Base-by-base conservation (phyloP, 2,888 invertebrate genomes). In the Salticus scenicus region DNA sequence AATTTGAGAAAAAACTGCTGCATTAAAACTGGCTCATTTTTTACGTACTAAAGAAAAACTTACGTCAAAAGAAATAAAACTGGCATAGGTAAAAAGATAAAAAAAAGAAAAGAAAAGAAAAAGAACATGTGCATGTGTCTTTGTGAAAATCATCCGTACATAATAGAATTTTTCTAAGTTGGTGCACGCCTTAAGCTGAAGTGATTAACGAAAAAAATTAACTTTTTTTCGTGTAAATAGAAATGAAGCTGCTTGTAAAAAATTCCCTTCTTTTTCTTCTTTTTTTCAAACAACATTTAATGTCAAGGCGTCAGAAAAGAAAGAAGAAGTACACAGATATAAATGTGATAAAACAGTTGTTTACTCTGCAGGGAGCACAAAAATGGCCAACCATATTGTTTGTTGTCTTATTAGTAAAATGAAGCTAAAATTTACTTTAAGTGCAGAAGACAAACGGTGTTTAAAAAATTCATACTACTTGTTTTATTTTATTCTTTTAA, bases 301-400 rank as follows among this genome's bases (percentile, higher is more conserved):
- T 42, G 41, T 42, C 20, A 41, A 75, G 42, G 30, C 47, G 17
- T 57, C 4, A 2, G 27, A 63, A 17, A 14, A 20, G 31, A 41
- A 20, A 64, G n/a, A 27, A 71, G 20, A 57, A 37, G 37, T 24
- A 64, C 30, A 71, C 33, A 42, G 64, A 71, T 71, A 78, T 71
- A 71, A 78, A 41, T 41, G 63, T 20, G 64, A 57, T 27, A 67
- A 64, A 78, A 63, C 31, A 64, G 78, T 64, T 78, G 64, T 78
- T 78, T 78, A 78, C 63, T 42, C 71, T 24, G 42, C 27, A 41
- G 78, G 63, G 42, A 12, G 37, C 20, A 20, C 33, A 57, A 37
- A 70, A 64, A 78, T 70, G 78, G 37, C 24, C 28, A 63, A 63
- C 37, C 57, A 64, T 78, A 78, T 78, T 28, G 57, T 57, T 57